Evolutionary conservation across 92 coral and sea anemone genomes (phyloP).

Genomic region (Montipora capitata): DNA sequence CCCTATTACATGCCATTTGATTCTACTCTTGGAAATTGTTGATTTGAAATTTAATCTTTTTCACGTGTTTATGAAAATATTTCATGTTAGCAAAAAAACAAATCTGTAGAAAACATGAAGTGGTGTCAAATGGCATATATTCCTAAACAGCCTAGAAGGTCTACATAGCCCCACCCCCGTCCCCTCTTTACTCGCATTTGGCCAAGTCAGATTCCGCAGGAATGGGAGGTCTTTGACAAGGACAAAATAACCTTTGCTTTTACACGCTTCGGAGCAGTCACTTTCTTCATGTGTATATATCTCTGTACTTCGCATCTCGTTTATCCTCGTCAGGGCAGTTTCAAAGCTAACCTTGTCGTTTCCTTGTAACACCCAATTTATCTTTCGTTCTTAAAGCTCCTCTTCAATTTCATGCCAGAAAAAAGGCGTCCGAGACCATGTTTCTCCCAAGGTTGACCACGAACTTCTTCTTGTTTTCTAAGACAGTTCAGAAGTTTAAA

Average conservation of each 20-base stretch:
- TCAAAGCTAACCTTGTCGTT: slow-evolving; percentile 16
- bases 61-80: neutral
- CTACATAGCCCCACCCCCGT: neutral
- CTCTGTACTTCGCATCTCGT: slow-evolving; percentile 29
- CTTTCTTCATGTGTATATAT: slow-evolving; percentile 40
- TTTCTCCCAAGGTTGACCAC: slow-evolving; percentile 5
- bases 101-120: too few species aligned
- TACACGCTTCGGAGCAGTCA: slow-evolving; percentile 10
- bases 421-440: slow-evolving; percentile 39
- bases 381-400: slow-evolving; percentile 14
- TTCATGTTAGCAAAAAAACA: too few species aligned
- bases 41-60: too few species aligned
- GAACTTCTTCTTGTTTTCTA: neutral
- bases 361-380: slow-evolving; percentile 38
- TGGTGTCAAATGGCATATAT: neutral
- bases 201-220: neutral
- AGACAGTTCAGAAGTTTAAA: neutral
- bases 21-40: too few species aligned
- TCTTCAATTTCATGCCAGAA: slow-evolving; percentile 57
- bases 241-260: neutral
- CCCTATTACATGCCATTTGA: too few species aligned
- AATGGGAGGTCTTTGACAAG: neutral
- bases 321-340: slow-evolving; percentile 6
- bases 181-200: too few species aligned
- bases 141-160: neutral